phyloP scores from a whole-genome alignment of 2,797 vertebrate genomes.

The Columba guinea region DNA sequence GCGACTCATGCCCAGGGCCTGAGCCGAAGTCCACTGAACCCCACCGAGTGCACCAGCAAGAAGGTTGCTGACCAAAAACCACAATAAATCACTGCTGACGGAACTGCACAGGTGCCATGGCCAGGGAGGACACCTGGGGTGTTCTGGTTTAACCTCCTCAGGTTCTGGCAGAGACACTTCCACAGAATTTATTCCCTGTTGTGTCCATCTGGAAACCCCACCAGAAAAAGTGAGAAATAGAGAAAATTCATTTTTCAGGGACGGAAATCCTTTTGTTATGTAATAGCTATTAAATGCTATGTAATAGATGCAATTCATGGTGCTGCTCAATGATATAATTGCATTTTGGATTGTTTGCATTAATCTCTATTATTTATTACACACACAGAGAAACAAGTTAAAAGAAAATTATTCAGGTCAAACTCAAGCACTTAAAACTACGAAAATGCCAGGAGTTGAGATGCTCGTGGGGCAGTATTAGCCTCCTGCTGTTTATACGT shows the following conservation, averaged over 20 bases:
- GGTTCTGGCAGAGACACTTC: not conserved
- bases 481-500: not conserved
- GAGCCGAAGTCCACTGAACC: not conserved
- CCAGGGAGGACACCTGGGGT: not conserved
- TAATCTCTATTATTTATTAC: not conserved
- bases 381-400: not conserved
- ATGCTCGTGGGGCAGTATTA: not conserved
- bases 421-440: not conserved
- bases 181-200: not conserved
- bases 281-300: no score
- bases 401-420: not conserved
- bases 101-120: fast-evolving
- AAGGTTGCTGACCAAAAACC: no score
- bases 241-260: not conserved
- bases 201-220: not conserved
- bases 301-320: not conserved
- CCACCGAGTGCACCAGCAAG: not conserved
- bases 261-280: not conserved
- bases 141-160: not conserved
- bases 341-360: not conserved
- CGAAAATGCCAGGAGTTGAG: not conserved
- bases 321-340: not conserved
- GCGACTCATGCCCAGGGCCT: not conserved
- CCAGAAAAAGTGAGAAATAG: not conserved
- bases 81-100: not conserved